Evolutionary conservation across 2,113 vertebrate genomes (phyloP).

Genomic region (Podocnemis expansa): DNA sequence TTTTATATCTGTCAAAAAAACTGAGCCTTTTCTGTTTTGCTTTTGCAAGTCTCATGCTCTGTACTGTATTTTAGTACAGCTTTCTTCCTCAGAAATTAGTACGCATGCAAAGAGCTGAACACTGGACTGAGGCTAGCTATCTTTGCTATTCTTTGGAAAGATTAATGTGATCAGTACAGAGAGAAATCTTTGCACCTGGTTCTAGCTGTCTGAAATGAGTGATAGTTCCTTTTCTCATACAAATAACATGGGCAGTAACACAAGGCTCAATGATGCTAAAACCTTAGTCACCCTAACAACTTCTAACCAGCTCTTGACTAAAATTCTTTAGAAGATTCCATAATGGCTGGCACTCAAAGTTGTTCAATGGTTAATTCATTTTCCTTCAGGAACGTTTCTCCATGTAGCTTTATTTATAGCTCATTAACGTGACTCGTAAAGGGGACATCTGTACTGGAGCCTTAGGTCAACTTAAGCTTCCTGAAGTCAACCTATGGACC

Average conservation of each 20-base stretch:
- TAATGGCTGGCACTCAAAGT: neutral
- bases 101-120: neutral
- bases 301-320: neutral
- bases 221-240: neutral
- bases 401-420: neutral
- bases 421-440: neutral
- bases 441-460: no score
- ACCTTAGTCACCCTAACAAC: neutral
- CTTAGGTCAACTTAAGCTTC: no score
- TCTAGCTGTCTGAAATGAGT: neutral
- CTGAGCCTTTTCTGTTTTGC: neutral
- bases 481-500: no score
- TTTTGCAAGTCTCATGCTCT: neutral
- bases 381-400: neutral
- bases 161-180: neutral
- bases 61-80: neutral
- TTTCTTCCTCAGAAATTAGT: neutral
- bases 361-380: neutral
- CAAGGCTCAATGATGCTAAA: neutral
- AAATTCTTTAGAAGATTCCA: neutral
- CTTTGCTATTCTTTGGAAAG: neutral
- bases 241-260: neutral
- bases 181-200: neutral
- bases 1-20: neutral
- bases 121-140: neutral